Evolutionary conservation across 2,888 invertebrate species (phyloP), one percentile per base, ranked within the genome.

Genomic region (Tupiocoris notatus): DNA sequence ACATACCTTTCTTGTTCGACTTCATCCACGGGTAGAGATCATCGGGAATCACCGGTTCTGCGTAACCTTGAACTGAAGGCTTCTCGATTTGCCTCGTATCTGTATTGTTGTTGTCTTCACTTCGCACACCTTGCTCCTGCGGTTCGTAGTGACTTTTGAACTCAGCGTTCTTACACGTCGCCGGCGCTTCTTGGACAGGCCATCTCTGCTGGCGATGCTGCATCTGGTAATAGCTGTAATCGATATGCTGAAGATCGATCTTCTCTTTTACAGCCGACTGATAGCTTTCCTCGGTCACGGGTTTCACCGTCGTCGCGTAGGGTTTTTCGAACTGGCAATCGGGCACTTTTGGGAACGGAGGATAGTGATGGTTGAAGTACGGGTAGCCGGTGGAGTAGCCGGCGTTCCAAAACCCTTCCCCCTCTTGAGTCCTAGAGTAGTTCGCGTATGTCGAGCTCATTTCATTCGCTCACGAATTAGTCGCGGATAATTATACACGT

Each of bases 21-120:
- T 96, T 95, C 97, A 97, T 97, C 97, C 97, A 97, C 20, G 96
- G 96, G 86, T 96, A 97, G 84, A 97, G 95, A 39, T 78, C 78
- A 17, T 79, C 79, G 0, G 61, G 75, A 7, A 75, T 57, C 16
- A 57, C 54, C 23, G 63, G 57, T 1, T 76, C 76, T 54, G 73
- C 62, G 17, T 63, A 20, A 17, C 73, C 66, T 18, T 17, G 59
- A 3, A 16, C 16, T 16, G 16, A 23, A 58, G 39, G 22, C 39
- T 59, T 70, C 22, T 77, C 58, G 18, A 59, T 18, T 65, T 25
- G 58, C 16, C 17, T 17, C 20, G 67, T 25, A 39, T 39, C 56
- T 25, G 75, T 75, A 66, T 79, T 79, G 76, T 79, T 79, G 71
- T 79, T 79, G 74, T 78, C 68, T 58, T 79, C 79, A 24, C 18